Percentiles rank a stretch among this genome's conserved stretches.
Evolutionary conservation across 2,113 vertebrate genomes (phyloP).

Genomic region (Fregetta grallaria): DNA sequence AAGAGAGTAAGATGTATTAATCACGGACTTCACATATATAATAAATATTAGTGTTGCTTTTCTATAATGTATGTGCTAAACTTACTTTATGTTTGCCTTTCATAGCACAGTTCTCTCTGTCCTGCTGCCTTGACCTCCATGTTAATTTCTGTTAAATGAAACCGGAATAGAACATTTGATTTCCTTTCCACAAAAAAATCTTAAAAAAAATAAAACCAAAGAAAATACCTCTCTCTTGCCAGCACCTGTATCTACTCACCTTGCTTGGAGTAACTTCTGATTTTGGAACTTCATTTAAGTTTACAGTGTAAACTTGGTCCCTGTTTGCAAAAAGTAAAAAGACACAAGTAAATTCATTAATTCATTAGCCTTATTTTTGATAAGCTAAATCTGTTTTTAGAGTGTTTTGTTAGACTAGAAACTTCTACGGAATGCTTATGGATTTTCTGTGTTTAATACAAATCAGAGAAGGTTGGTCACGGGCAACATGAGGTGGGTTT

Average conservation of each 20-base stretch:
- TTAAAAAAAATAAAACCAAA: background rate
- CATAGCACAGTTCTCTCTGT: constrained; percentile 94
- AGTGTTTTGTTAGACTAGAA: background rate
- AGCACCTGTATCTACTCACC: constrained; percentile 76
- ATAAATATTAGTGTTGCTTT: background rate
- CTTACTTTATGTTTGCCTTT: constrained; percentile 97
- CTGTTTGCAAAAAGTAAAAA: constrained; percentile 75
- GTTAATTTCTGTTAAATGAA: constrained; percentile 87
- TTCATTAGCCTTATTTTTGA: background rate
- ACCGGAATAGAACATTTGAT: background rate
- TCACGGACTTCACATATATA: background rate
- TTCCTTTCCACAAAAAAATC: background rate
- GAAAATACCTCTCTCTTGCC: background rate
- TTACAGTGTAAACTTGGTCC: constrained; percentile 98
- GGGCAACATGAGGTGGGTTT: background rate
- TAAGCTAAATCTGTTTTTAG: constrained; percentile 51
- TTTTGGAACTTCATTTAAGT: constrained; percentile 92
- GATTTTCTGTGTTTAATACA: constrained; percentile 38
- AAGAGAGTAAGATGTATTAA: background rate
- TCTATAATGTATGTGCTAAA: background rate
- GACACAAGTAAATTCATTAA: background rate
- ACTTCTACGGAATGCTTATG: background rate
- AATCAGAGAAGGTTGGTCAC: background rate
- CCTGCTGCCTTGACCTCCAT: constrained; percentile 92
- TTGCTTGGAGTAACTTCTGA: constrained; percentile 92